Conservation (phyloP, 2,113 vertebrate species). For the Oryctolagus cuniculus region DNA sequence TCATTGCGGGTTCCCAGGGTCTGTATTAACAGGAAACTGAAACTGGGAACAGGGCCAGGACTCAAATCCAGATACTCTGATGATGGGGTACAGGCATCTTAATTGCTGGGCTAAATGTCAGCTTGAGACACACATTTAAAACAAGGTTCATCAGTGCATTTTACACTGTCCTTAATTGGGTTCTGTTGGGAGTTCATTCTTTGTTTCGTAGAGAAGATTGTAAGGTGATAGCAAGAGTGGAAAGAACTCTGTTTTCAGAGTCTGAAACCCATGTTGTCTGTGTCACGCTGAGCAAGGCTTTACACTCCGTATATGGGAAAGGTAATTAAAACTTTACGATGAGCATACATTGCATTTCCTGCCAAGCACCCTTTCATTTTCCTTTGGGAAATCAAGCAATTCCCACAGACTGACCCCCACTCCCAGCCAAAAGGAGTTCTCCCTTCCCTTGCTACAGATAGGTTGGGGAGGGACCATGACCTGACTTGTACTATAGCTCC, state of each 20-base stretch:
- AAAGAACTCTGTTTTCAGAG: background rate
- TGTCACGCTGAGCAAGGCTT: background rate
- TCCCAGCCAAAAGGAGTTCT: background rate
- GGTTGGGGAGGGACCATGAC: background rate
- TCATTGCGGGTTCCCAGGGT: too few species aligned
- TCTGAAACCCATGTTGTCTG: background rate
- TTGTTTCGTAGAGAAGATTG: background rate
- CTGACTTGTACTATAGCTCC: background rate
- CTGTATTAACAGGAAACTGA: too few species aligned
- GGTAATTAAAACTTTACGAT: background rate
- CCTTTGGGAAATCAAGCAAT: background rate
- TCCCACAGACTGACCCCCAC: background rate
- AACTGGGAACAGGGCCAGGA: too few species aligned
- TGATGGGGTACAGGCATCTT: too few species aligned
- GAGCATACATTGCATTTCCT: background rate
- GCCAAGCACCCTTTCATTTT: background rate
- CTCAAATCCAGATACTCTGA: too few species aligned
- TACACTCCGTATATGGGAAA: background rate
- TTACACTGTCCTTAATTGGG: background rate
- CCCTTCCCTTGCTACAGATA: background rate
- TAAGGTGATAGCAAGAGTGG: background rate
- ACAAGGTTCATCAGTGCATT: background rate
- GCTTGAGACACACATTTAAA: background rate
- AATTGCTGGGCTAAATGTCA: too few species aligned
- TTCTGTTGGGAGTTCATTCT: background rate